Conservation (phyloP, 2,113 vertebrate species). For the Boleophthalmus pectinirostris region DNA sequence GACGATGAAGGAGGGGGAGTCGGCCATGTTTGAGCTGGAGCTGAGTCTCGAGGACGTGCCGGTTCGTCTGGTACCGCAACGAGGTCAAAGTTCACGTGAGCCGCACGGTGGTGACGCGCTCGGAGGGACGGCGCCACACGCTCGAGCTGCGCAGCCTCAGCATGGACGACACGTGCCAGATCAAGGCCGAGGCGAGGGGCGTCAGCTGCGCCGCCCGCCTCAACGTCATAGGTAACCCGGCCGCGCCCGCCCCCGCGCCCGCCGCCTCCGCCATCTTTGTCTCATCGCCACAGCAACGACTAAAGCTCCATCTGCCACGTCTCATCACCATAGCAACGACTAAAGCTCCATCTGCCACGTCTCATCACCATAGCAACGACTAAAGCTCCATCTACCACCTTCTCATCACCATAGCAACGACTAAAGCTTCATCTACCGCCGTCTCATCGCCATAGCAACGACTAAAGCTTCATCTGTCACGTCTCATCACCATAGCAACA, state of each 20-base stretch:
- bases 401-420: no score
- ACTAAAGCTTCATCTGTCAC: no score
- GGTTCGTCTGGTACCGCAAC: slow-evolving; percentile 93
- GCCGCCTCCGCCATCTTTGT: no score
- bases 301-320: neutral
- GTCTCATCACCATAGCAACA: no score
- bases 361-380: neutral
- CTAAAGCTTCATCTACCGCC: neutral
- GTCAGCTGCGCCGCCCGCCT: slow-evolving; percentile 85
- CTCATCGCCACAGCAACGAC: neutral
- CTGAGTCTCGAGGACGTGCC: slow-evolving; percentile 90
- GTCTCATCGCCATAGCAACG: no score
- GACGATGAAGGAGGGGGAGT: slow-evolving; percentile 91
- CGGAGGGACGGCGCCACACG: slow-evolving; percentile 87
- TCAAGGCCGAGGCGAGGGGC: slow-evolving; percentile 91
- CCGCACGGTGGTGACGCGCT: slow-evolving; percentile 85
- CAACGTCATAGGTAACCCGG: slow-evolving; percentile 96
- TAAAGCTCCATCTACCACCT: neutral
- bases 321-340: neutral
- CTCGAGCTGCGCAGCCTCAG: slow-evolving; percentile 91
- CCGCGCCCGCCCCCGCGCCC: neutral
- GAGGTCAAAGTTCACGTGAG: slow-evolving; percentile 92
- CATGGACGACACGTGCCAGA: slow-evolving; percentile 94
- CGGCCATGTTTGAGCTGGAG: slow-evolving; percentile 88
- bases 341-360: neutral